Base-by-base conservation (phyloP, 1,140 invertebrate species). In the Polyergus mexicanus region DNA sequence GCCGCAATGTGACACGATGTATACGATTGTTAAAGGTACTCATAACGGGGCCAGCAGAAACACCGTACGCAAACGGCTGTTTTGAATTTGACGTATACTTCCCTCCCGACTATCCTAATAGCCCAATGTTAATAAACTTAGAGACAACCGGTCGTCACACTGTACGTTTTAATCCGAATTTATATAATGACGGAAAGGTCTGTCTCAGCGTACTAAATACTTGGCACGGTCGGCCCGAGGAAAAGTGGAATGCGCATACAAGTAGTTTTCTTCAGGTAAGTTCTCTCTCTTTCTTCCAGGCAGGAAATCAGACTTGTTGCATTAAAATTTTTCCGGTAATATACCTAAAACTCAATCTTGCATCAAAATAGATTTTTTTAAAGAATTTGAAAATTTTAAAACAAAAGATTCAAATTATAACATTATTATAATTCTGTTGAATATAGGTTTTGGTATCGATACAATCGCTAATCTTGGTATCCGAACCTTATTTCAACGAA, bases 401-500 rank as follows among this genome's bases (percentile, higher is more conserved):
- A 22, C 2, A 75, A 22, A 66, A 22, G 10, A 56, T 6, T 19
- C 19, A 68, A 68, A 54, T 25, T 54, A 41, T 7, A 32, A 35
- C 19, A 41, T 25, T 2, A 3, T 62, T 62, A 22, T 62, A 66
- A 78, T 16, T 84, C 74, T 87, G 90, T 71, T 41, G 11, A 0
- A 54, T 32, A 75, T 89, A 98, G 97, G 98, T 99, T 56, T 96
- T 99, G 90, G 98, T 99, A 16, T 99, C 98, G 51, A 99, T 99
- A 92, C 99, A 99, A 95, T 99, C 98, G 28, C 95, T 99, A 85
- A 99, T 99, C 92, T 95, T 99, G 86, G 98, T 99, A 19, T 97
- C 98, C 54, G 98, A 99, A 94, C 99, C 99, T 10, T 99, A 99
- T 95, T 99, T 99, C 95, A 99, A 99, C 95, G 99, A 99, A 95